Percentiles rank a stretch among this genome's conserved stretches.
Conservation (phyloP, 2,888 invertebrate genomes). For the Macrosoma leucophasiata region DNA sequence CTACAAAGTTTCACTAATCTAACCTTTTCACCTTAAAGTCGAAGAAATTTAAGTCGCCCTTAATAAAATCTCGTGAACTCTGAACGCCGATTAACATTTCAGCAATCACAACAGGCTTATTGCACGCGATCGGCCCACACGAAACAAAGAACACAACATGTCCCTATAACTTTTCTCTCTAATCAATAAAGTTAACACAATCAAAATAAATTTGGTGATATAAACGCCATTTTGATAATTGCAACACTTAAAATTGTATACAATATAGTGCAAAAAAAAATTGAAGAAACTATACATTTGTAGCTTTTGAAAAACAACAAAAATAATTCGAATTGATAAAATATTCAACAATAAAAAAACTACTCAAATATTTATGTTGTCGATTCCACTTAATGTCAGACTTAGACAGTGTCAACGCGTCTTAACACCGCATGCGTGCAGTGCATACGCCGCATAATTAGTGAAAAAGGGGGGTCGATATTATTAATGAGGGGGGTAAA, state of each 20-base stretch:
- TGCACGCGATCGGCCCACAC: slow-evolving; percentile 53
- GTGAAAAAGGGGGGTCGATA: slow-evolving; percentile 70
- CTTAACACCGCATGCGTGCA: too few species aligned
- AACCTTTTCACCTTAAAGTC: slow-evolving; percentile 35
- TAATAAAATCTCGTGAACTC: slow-evolving; percentile 54
- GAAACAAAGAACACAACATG: slow-evolving; percentile 58
- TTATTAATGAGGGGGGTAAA: slow-evolving; percentile 71
- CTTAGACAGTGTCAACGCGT: too few species aligned
- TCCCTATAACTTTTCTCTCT: slow-evolving; percentile 37
- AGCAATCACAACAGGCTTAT: slow-evolving; percentile 56
- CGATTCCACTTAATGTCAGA: too few species aligned
- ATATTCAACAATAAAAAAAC: too few species aligned
- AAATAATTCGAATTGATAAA: too few species aligned
- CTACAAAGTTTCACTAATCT: slow-evolving; percentile 22
- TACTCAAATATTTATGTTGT: too few species aligned
- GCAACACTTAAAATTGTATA: too few species aligned
- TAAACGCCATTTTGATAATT: too few species aligned
- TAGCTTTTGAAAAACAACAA: too few species aligned
- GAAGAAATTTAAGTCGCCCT: slow-evolving; percentile 44
- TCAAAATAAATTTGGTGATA: background rate
- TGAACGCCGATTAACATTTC: slow-evolving; percentile 65
- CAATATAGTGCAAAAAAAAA: too few species aligned
- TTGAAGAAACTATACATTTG: too few species aligned
- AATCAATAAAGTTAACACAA: slow-evolving; percentile 26
- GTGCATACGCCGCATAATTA: slow-evolving; percentile 61